phyloP scores from a whole-genome alignment of 2,888 invertebrate genomes.

The Plagodis dolabraria region DNA sequence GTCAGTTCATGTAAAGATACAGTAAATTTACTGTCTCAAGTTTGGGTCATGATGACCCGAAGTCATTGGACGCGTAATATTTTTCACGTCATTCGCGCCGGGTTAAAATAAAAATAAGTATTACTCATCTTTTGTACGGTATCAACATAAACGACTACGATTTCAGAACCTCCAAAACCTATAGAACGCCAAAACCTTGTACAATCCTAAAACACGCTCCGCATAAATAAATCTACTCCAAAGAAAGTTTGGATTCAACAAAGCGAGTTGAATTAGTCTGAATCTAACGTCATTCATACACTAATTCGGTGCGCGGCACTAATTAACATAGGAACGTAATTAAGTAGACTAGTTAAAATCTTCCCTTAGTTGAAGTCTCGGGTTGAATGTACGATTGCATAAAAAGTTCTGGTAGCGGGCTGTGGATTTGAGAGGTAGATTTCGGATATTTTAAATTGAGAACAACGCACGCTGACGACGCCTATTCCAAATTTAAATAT shows the following conservation, averaged over 20 bases:
- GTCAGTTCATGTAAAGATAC: too few relatives aligned
- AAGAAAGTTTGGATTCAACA: conserved; percentile 23
- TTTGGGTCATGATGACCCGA: too few relatives aligned
- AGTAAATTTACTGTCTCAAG: too few relatives aligned
- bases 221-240: conserved; percentile 8
- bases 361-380: conserved; percentile 33
- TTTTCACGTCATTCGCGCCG: too few relatives aligned
- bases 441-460: background rate
- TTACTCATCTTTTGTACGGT: too few relatives aligned
- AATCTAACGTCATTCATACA: conserved; percentile 35
- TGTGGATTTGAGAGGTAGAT: conserved; percentile 11
- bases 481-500: too few relatives aligned
- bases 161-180: too few relatives aligned
- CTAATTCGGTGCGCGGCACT: conserved; percentile 34
- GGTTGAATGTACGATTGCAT: conserved; percentile 47
- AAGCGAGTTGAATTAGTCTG: conserved; percentile 24
- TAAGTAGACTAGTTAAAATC: conserved; percentile 39
- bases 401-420: conserved; percentile 43
- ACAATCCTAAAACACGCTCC: conserved; percentile 3
- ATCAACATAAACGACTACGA: too few relatives aligned
- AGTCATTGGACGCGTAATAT: too few relatives aligned
- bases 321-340: conserved; percentile 52
- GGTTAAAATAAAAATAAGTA: too few relatives aligned
- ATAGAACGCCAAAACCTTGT: background rate
- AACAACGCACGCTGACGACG: background rate